Percentiles rank a stretch among this genome's conserved stretches.
Conservation (phyloP, 2,888 invertebrate genomes). For the Acrobasis repandana region DNA sequence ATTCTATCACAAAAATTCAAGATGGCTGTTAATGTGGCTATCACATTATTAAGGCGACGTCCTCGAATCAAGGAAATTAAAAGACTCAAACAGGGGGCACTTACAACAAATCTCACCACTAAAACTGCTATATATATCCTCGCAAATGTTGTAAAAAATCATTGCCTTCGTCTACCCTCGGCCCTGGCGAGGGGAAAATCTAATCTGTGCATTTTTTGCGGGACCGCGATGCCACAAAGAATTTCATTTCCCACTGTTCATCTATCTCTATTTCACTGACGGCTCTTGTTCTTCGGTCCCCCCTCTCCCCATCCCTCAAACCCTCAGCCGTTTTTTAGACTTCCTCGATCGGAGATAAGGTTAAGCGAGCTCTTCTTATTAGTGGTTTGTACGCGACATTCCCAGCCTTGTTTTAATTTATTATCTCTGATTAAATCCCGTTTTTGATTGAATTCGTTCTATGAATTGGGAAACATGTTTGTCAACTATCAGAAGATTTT, state of each 20-base stretch:
- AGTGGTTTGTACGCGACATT: slow-evolving; percentile 73
- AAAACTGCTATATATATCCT: slow-evolving; percentile 80
- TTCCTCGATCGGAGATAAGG: slow-evolving; percentile 81
- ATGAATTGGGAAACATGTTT: too few species aligned
- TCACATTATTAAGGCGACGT: slow-evolving; percentile 40
- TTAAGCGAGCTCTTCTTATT: slow-evolving; percentile 79
- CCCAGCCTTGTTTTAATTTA: slow-evolving; percentile 65
- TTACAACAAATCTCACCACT: slow-evolving; percentile 79
- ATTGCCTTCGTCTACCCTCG: slow-evolving; percentile 80
- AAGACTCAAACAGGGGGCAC: slow-evolving; percentile 78
- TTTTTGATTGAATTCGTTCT: too few species aligned
- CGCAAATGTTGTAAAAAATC: slow-evolving; percentile 81
- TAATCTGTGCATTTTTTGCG: slow-evolving; percentile 84
- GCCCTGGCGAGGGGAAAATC: slow-evolving; percentile 81
- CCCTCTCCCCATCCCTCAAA: slow-evolving; percentile 43
- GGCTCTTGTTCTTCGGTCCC: slow-evolving; percentile 79
- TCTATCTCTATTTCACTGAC: slow-evolving; percentile 84
- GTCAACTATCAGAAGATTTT: too few species aligned
- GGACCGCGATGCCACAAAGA: slow-evolving; percentile 84
- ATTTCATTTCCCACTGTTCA: slow-evolving; percentile 84
- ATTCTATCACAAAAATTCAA: not conserved
- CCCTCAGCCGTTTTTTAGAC: slow-evolving; percentile 77
- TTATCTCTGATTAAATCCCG: slow-evolving; percentile 38
- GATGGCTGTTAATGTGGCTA: slow-evolving; percentile 11
- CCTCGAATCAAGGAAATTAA: slow-evolving; percentile 78